Percentiles rank a stretch among this genome's conserved stretches.
These are phyloP conservation scores for Nibea albiflora DNA, from an alignment of 2,113 vertebrate species.

Conservation along the genomic window DNA sequence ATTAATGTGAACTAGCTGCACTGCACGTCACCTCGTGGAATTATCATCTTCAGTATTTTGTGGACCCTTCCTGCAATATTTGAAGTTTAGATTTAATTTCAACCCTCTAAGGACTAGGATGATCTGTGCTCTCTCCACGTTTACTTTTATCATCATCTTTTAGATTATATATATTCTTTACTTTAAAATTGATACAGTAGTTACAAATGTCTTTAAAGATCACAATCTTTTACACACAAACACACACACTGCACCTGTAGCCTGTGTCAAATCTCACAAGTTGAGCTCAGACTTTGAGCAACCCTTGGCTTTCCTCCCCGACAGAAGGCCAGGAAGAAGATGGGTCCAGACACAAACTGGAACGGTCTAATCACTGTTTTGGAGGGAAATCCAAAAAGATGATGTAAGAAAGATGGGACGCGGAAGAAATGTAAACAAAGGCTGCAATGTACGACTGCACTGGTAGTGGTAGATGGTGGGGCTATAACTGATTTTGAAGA, in stretches of 20 bases:
- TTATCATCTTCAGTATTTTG: background rate
- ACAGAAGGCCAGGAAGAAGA: slow-evolving; percentile 31
- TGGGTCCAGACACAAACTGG: slow-evolving; percentile 32
- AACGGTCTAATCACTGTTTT: slow-evolving; percentile 58
- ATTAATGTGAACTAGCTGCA: background rate
- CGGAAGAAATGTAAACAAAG: slow-evolving; percentile 47
- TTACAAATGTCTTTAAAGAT: background rate
- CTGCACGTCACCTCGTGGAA: background rate
- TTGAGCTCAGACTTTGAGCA: slow-evolving; percentile 7
- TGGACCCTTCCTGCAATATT: background rate
- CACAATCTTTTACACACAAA: background rate
- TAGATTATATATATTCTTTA: background rate
- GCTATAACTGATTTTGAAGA: background rate
- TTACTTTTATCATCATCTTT: background rate
- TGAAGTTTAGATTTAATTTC: background rate
- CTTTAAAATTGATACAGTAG: background rate
- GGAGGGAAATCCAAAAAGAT: slow-evolving; percentile 44
- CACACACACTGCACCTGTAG: slow-evolving; percentile 20
- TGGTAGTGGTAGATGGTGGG: background rate
- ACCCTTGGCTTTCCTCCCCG: slow-evolving; percentile 21
- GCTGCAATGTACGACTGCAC: background rate
- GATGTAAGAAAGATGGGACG: slow-evolving; percentile 42
- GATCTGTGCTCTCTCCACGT: background rate
- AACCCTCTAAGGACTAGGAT: background rate
- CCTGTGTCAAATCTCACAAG: background rate